A percentile compares a stretch with the other conserved stretches of the same genome.
These are phyloP conservation scores for Heterotilapia buettikoferi DNA, from an alignment of 2,113 vertebrate genomes.

Conservation along the genomic window DNA sequence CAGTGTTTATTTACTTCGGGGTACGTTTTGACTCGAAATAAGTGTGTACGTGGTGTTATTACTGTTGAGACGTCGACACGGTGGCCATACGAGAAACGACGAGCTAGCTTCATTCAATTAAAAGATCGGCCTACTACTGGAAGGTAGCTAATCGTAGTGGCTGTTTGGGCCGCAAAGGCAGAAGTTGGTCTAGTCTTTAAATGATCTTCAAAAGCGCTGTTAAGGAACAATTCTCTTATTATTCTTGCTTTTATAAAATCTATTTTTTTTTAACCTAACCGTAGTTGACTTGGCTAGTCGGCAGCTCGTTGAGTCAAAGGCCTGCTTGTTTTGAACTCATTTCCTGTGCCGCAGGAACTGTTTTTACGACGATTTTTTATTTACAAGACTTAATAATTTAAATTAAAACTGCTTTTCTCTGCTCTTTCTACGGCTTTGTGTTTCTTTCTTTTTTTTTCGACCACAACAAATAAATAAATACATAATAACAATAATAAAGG, in stretches of 20 bases:
- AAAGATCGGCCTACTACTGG: not conserved
- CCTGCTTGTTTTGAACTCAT: not conserved
- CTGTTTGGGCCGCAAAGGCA: not conserved
- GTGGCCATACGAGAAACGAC: not conserved
- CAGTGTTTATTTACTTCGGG: accelerated
- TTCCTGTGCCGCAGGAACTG: not conserved
- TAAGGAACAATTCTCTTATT: not conserved
- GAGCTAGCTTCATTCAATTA: not conserved
- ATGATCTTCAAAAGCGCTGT: not conserved
- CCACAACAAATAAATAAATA: not conserved
- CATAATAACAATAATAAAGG: not conserved
- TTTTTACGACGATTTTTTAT: not conserved
- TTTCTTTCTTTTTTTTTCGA: not conserved
- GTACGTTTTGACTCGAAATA: not conserved
- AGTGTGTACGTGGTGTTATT: not conserved
- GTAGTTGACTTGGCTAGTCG: not conserved
- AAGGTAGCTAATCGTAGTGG: not conserved
- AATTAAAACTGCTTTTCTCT: not conserved
- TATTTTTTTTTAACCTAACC: not conserved
- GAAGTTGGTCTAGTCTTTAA: not conserved
- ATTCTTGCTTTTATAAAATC: not conserved
- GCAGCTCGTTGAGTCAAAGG: not conserved
- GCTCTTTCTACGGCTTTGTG: not conserved
- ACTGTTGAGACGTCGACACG: accelerated
- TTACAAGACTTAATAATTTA: not conserved